Conservation (phyloP, 1,140 invertebrate species). For the Coboldia fuscipes region DNA sequence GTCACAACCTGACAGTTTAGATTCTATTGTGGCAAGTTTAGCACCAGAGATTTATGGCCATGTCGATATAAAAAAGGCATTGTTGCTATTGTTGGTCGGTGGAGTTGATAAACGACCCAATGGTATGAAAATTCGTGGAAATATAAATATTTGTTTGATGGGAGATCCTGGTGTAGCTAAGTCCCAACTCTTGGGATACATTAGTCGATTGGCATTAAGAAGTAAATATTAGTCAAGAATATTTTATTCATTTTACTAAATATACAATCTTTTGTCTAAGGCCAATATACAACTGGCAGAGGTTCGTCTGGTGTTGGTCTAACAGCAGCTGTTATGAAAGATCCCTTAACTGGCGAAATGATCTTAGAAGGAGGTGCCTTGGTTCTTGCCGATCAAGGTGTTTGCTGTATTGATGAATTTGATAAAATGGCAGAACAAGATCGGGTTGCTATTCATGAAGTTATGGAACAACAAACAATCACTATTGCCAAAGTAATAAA, state of each 20-base stretch:
- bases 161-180: constrained; percentile 99
- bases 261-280: too few species aligned
- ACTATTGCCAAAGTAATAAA: constrained; percentile 81
- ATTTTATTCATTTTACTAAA: too few species aligned
- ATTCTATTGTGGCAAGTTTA: constrained; percentile 75
- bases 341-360: constrained; percentile 94
- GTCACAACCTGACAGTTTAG: constrained; percentile 76
- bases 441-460: constrained; percentile 95
- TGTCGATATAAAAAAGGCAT: constrained; percentile 93
- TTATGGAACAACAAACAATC: constrained; percentile 99
- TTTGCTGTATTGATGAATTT: constrained; percentile 99
- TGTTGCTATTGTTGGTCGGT: constrained; percentile 83
- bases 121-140: constrained; percentile 74
- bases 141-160: constrained; percentile 98
- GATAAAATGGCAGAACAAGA: constrained; percentile 98
- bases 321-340: constrained; percentile 95
- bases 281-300: constrained; percentile 93
- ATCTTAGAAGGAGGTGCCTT: constrained; percentile 94
- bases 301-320: constrained; percentile 95
- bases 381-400: constrained; percentile 89
- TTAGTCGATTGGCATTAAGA: constrained; percentile 78
- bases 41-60: constrained; percentile 99
- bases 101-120: constrained; percentile 77
- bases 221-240: too few species aligned
- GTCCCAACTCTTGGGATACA: constrained; percentile 88